Evolutionary conservation across 2,113 vertebrate species (phyloP), one percentile per base, ranked within the genome.

Genomic region (Lasiurus cinereus): DNA sequence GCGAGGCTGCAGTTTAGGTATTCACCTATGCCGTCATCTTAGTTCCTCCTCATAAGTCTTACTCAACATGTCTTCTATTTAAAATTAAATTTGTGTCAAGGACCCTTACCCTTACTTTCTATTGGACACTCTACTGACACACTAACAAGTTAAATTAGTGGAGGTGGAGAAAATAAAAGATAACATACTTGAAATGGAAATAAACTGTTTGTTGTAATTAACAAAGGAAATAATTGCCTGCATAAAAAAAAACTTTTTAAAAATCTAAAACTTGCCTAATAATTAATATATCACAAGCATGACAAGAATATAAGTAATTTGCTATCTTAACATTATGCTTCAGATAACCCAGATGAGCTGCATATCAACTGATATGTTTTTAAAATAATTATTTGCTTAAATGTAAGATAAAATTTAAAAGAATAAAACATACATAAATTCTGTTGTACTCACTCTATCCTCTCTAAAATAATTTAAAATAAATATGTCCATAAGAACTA

Each of bases 361-460:
- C 1, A 31, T 66, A 76, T 43, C 54, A 90, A 84, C 10, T 50
- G 13, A 54, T 50, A 73, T 9, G 43, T 78, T 67, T 91, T 39
- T 15, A 18, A 87, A 90, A 86, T 72, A 64, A 70, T 46, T 73
- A 79, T 82, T 88, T 70, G 18, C 16, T 74, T 84, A 91, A 79
- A 83, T 83, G 21, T 33, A 72, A 86, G 14, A 36, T 59, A 12
- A 72, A 36, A 76, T 84, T 88, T 59, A 67, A 94, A 67, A 67
- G 6, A 90, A 88, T 48, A 27, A 92, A 11, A 50, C 21, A 70
- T 24, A 54, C 52, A 76, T 62, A 62, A 56, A 36, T 48, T 36
- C 0, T 69, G 46, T 27, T 72, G 7, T 66, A 56, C 4, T 59
- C 56, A 10, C 4, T 87, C 5, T 91, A 10, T 64, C 67, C 36